These are phyloP conservation scores for Mesocentrotus franciscanus DNA, from an alignment of 53 echinoderm and acorn worm species.

Conservation along the genomic window DNA sequence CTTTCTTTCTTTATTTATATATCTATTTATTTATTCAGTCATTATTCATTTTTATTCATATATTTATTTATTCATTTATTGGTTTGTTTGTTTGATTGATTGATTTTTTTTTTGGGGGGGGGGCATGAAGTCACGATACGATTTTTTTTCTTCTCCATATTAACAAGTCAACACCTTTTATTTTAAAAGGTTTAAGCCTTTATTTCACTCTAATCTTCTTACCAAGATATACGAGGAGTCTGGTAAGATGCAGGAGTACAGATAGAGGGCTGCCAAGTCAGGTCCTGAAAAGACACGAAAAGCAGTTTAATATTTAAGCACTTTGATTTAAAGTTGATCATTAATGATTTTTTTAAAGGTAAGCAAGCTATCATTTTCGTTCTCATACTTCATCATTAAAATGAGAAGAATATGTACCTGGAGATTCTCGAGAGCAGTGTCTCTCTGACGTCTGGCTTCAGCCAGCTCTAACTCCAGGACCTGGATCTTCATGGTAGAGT, in stretches of 20 bases:
- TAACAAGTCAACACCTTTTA: no score
- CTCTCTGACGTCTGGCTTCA: constrained; percentile 15
- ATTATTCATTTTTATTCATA: background rate
- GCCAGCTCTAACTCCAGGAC: constrained; percentile 27
- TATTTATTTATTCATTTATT: background rate
- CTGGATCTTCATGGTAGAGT: constrained; percentile 10
- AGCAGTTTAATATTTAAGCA: background rate
- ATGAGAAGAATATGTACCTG: background rate
- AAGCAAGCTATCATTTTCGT: background rate
- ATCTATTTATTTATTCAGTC: no score
- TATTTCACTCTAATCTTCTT: background rate
- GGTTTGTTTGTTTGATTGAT: background rate
- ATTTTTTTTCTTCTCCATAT: no score
- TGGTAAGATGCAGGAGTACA: background rate
- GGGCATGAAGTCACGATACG: no score
- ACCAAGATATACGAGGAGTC: constrained; percentile 11
- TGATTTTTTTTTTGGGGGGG: background rate
- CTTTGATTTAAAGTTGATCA: background rate
- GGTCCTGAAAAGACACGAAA: background rate
- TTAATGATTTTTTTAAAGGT: no score
- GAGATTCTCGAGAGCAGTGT: background rate
- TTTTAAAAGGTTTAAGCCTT: no score
- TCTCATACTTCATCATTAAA: background rate
- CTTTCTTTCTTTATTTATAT: no score
- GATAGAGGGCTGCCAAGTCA: background rate